A percentile compares a stretch with the other conserved stretches of the same genome.
Evolutionary conservation across 2,888 invertebrate genomes (phyloP).

Genomic region (Ormyrus pomaceus): DNA sequence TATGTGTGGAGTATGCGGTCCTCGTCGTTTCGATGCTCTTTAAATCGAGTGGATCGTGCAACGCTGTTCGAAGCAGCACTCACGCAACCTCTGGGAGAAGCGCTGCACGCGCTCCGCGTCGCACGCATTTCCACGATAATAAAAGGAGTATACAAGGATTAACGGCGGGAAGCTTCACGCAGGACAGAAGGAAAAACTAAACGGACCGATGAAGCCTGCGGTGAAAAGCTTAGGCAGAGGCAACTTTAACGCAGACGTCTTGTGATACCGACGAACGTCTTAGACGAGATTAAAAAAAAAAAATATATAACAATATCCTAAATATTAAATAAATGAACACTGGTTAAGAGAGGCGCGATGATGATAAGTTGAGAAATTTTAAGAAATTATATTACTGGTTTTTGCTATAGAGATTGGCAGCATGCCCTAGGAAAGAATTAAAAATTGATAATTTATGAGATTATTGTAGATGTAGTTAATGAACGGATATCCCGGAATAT

Average conservation of each 20-base stretch:
- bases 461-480: constrained; percentile 33
- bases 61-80: constrained; percentile 38
- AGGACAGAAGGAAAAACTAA: constrained; percentile 22
- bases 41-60: constrained; percentile 40
- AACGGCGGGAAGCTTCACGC: constrained; percentile 12
- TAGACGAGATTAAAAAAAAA: constrained; percentile 55
- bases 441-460: constrained; percentile 41
- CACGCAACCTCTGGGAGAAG: constrained; percentile 17
- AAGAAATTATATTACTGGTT: constrained; percentile 48
- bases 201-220: not conserved
- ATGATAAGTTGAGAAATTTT: constrained; percentile 37
- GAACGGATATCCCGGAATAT: constrained; percentile 28
- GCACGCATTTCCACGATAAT: constrained; percentile 49
- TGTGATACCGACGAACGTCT: constrained; percentile 66
- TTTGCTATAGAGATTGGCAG: constrained; percentile 41
- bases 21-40: constrained; percentile 55
- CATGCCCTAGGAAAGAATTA: constrained; percentile 36
- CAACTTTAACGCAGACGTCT: constrained; percentile 62
- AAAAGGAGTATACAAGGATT: constrained; percentile 3
- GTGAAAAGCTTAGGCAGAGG: constrained; percentile 31
- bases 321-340: constrained; percentile 59
- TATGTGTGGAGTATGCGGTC: constrained; percentile 46
- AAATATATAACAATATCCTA: constrained; percentile 41
- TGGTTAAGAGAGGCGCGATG: constrained; percentile 50
- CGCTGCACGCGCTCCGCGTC: constrained; percentile 25